A percentile compares a stretch with the other conserved stretches of the same genome.
Evolutionary conservation across 1,140 invertebrate species (phyloP).

Genomic region (Patella vulgata): DNA sequence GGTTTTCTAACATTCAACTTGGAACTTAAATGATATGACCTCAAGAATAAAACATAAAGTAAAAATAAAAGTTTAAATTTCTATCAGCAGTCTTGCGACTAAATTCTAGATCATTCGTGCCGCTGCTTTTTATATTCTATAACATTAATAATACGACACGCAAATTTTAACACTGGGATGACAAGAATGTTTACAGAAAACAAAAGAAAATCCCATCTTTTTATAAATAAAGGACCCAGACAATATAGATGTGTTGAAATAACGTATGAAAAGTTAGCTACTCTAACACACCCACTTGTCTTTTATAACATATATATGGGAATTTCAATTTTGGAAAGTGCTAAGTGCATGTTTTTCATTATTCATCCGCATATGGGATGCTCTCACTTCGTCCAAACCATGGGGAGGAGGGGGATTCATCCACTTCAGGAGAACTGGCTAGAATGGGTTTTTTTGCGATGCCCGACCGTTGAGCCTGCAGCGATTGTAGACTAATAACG

Average conservation of each 20-base stretch:
- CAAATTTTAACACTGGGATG: conserved; percentile 4
- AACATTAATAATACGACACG: no score
- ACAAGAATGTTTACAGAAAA: no score
- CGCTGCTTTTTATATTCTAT: no score
- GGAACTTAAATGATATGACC: no score
- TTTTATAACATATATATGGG: not conserved
- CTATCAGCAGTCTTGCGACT: no score
- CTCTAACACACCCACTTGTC: not conserved
- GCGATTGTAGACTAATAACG: conserved; percentile 62
- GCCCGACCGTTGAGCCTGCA: conserved; percentile 48
- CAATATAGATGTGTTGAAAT: not conserved
- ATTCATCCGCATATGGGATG: conserved; percentile 63
- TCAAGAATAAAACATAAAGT: no score
- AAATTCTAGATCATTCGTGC: no score
- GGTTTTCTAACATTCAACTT: no score
- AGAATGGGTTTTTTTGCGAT: conserved; percentile 56
- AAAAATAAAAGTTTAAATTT: no score
- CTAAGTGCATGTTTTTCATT: conserved; percentile 8
- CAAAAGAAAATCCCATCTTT: no score
- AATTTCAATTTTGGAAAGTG: not conserved
- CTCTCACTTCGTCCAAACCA: conserved; percentile 58
- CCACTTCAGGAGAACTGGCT: conserved; percentile 58
- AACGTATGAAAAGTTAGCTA: not conserved
- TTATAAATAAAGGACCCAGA: no score
- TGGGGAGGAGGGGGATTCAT: conserved; percentile 41